Conservation (phyloP, 2,113 vertebrate species). For the Equus quagga region DNA sequence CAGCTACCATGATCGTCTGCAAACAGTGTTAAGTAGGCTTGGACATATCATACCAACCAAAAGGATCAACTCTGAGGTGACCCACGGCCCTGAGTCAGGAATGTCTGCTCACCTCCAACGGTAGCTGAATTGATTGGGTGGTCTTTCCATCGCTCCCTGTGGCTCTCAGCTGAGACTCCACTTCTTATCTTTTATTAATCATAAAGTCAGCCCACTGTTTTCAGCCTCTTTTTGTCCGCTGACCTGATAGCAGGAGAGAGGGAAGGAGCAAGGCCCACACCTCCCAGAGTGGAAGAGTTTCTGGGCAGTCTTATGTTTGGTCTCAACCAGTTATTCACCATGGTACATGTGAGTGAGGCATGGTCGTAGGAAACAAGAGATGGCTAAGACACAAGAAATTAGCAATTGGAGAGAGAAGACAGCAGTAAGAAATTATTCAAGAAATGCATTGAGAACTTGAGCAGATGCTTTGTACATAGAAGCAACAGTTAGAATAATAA, state of each 20-base stretch:
- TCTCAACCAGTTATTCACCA: fast-evolving
- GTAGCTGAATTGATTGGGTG: neutral
- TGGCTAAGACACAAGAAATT: neutral
- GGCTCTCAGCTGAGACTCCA: neutral
- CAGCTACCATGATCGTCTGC: neutral
- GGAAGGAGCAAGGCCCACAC: neutral
- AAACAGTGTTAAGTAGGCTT: neutral
- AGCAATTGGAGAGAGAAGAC: neutral
- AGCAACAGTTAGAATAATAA: neutral
- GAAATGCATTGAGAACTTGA: neutral
- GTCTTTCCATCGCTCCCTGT: neutral
- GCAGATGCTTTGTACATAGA: neutral
- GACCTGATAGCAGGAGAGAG: neutral
- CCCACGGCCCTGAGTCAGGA: neutral
- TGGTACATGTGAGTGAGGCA: neutral
- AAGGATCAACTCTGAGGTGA: neutral
- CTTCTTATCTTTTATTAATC: neutral
- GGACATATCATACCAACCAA: neutral
- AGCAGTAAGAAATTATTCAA: neutral
- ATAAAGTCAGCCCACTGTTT: neutral
- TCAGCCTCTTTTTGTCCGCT: neutral
- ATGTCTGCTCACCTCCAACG: neutral
- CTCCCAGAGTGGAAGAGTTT: neutral
- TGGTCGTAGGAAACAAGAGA: neutral
- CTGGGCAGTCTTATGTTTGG: neutral